phyloP scores from a whole-genome alignment of 2,888 invertebrate genomes.

The Muscina levida region DNA sequence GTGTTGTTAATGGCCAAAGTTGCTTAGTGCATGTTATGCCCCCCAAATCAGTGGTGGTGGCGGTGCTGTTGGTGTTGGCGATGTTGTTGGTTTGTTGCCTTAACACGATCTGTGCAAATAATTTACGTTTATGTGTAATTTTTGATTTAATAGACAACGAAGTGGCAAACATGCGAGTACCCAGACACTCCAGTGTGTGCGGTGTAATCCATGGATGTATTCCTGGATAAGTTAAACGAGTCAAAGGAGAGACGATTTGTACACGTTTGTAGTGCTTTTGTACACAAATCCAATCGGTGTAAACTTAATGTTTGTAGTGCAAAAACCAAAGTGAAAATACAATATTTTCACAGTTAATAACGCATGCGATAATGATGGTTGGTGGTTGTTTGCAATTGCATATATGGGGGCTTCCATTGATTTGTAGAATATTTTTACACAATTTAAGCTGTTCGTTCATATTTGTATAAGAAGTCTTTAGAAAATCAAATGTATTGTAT shows the following conservation, averaged over 20 bases:
- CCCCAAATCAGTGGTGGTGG: constrained; percentile 6
- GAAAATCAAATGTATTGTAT: no score
- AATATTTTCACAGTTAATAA: constrained; percentile 61
- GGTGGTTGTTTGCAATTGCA: constrained; percentile 45
- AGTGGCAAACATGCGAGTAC: not conserved
- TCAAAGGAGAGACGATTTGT: constrained; percentile 43
- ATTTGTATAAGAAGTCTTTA: no score
- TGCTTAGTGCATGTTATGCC: constrained; percentile 26
- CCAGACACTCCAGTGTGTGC: not conserved
- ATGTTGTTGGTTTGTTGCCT: constrained; percentile 46
- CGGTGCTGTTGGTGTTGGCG: no score
- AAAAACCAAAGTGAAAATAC: constrained; percentile 50
- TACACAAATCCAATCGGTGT: constrained; percentile 60
- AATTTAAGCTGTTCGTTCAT: no score
- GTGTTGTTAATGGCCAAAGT: constrained; percentile 32
- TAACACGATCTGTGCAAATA: constrained; percentile 64
- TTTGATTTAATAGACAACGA: constrained; percentile 64
- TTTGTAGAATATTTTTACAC: not conserved
- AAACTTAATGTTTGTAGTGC: constrained; percentile 59
- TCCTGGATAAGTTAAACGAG: not conserved
- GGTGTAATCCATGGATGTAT: not conserved
- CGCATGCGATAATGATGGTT: constrained; percentile 54
- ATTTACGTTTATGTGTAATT: constrained; percentile 65
- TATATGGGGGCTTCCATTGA: constrained; percentile 48
- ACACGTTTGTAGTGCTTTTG: constrained; percentile 53